Conservation (phyloP, 2,888 invertebrate genomes). For the Cerceris ruficornis region DNA sequence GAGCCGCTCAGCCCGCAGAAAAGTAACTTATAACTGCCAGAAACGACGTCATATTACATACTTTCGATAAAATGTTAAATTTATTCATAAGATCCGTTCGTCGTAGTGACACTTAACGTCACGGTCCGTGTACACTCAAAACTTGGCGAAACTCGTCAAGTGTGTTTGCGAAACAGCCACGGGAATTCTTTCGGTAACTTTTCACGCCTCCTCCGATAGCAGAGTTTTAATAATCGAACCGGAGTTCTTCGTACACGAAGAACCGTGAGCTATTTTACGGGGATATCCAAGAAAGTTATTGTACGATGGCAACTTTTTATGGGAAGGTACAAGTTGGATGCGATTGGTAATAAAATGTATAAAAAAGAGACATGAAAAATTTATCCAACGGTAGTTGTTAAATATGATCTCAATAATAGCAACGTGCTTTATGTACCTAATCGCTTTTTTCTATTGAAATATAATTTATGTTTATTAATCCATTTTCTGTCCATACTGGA, state of each 20-base stretch:
- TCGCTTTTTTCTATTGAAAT: too few species aligned
- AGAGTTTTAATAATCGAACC: slow-evolving; percentile 48
- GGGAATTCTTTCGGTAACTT: slow-evolving; percentile 39
- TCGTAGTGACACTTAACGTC: slow-evolving; percentile 34
- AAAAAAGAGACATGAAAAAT: too few species aligned
- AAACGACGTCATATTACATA: slow-evolving; percentile 22
- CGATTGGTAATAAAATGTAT: too few species aligned
- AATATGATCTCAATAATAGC: too few species aligned
- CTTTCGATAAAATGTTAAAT: slow-evolving; percentile 51
- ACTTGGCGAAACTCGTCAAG: slow-evolving; percentile 15
- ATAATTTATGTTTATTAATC: too few species aligned
- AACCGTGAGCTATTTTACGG: slow-evolving; percentile 8
- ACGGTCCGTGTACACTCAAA: not conserved
- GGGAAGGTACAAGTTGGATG: too few species aligned
- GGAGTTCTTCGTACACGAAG: slow-evolving; percentile 14
- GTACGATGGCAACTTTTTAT: not conserved
- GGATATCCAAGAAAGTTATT: slow-evolving; percentile 4
- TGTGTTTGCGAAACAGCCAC: slow-evolving; percentile 14
- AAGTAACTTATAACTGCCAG: slow-evolving; percentile 6
- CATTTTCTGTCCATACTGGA: too few species aligned
- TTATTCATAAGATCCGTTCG: slow-evolving; percentile 52
- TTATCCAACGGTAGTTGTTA: too few species aligned
- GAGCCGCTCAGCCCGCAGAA: slow-evolving; percentile 4
- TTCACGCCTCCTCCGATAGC: slow-evolving; percentile 14
- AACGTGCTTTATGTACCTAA: too few species aligned